These are phyloP conservation scores for Caenorhabditis sp. DNA, from an alignment of 2,888 invertebrate species.

Conservation along the genomic window DNA sequence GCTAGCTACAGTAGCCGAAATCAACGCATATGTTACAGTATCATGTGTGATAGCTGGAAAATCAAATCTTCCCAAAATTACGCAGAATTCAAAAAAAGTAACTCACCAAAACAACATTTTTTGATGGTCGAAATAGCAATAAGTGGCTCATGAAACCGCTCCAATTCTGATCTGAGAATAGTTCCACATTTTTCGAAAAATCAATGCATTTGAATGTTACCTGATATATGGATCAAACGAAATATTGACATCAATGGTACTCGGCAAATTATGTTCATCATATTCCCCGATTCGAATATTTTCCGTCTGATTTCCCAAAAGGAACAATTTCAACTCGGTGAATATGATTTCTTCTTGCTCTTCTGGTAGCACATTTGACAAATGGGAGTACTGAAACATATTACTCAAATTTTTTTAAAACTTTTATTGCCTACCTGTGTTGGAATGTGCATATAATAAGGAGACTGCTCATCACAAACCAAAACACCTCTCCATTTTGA, in stretches of 20 bases:
- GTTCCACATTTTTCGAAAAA: neutral
- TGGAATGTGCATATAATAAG: slow-evolving; percentile 36
- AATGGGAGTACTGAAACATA: slow-evolving; percentile 1
- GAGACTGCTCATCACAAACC: slow-evolving; percentile 29
- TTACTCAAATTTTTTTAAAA: neutral
- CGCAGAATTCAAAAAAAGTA: too few relatives aligned
- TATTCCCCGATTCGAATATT: slow-evolving; percentile 29
- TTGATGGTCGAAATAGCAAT: slow-evolving; percentile 29
- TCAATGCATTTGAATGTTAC: neutral
- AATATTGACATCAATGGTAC: slow-evolving; percentile 21
- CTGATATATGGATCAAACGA: slow-evolving; percentile 37
- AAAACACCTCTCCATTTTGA: slow-evolving; percentile 18
- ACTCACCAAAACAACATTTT: slow-evolving; percentile 26
- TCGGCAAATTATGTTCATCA: slow-evolving; percentile 18
- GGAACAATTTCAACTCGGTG: slow-evolving; percentile 31
- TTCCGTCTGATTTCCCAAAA: slow-evolving; percentile 36
- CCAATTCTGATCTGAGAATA: slow-evolving; percentile 18
- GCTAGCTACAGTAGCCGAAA: slow-evolving; percentile 16
- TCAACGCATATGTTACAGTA: slow-evolving; percentile 24
- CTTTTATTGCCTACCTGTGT: slow-evolving; percentile 13
- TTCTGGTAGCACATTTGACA: slow-evolving; percentile 31
- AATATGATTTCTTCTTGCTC: slow-evolving; percentile 37
- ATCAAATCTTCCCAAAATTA: too few relatives aligned
- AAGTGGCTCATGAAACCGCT: slow-evolving; percentile 28
- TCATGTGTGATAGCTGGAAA: slow-evolving; percentile 25